Percentiles rank a stretch among this genome's conserved stretches.
These are phyloP conservation scores for Diplolepis rosae DNA, from an alignment of 2,888 invertebrate genomes.

Conservation along the genomic window DNA sequence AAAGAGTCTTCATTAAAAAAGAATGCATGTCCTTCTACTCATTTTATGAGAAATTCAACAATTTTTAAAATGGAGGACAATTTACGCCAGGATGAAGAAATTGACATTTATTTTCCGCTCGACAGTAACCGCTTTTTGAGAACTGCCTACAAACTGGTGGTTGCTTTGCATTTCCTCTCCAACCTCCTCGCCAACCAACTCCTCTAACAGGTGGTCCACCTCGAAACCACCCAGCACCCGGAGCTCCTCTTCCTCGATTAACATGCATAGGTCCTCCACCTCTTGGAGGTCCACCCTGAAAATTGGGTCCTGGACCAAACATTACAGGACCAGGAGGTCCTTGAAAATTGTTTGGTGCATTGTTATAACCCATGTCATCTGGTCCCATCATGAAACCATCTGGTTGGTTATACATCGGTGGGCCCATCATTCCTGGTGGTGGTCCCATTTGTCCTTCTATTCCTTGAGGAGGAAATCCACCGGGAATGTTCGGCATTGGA, in stretches of 20 bases:
- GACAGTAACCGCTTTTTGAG: slow-evolving; percentile 86
- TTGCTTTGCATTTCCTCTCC: slow-evolving; percentile 69
- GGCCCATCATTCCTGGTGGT: slow-evolving; percentile 74
- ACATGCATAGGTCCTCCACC: slow-evolving; percentile 62
- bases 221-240: slow-evolving; percentile 72
- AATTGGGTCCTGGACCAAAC: slow-evolving; percentile 66
- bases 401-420: slow-evolving; percentile 65
- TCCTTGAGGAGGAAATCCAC: slow-evolving; percentile 68
- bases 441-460: slow-evolving; percentile 64
- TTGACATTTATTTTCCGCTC: slow-evolving; percentile 87
- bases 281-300: slow-evolving; percentile 62
- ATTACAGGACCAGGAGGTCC: slow-evolving; percentile 61
- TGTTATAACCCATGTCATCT: slow-evolving; percentile 67
- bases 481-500: slow-evolving; percentile 59
- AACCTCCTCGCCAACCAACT: slow-evolving; percentile 75
- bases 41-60: background rate
- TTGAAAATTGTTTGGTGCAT: slow-evolving; percentile 60
- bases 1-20: background rate
- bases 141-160: slow-evolving; percentile 83
- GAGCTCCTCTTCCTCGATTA: slow-evolving; percentile 68
- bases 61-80: slow-evolving; percentile 74
- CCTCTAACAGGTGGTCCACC: slow-evolving; percentile 66
- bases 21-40: background rate
- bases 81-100: slow-evolving; percentile 86
- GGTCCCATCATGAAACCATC: slow-evolving; percentile 69